phyloP scores from a whole-genome alignment of 2,113 vertebrate genomes.

The Corydoras maculifer region DNA sequence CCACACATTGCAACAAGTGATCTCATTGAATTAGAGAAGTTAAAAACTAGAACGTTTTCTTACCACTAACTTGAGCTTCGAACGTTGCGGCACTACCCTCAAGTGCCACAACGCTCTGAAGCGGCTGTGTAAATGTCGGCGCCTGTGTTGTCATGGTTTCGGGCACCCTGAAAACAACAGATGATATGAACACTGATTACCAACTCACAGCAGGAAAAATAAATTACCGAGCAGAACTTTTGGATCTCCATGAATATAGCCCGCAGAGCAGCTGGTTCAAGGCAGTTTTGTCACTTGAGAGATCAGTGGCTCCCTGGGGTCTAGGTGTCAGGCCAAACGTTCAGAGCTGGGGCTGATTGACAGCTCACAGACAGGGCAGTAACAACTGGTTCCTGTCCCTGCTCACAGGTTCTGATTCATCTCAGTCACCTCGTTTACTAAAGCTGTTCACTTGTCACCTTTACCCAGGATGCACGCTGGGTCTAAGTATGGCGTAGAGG shows the following conservation, averaged over 20 bases:
- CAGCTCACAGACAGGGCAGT: conserved; percentile 54
- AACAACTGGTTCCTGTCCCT: conserved; percentile 58
- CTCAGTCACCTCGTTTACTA: conserved; percentile 23
- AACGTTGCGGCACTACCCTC: conserved; percentile 99
- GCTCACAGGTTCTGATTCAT: conserved; percentile 41
- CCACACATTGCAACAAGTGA: neutral
- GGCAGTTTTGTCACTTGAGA: conserved; percentile 38
- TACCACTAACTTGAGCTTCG: conserved; percentile 97
- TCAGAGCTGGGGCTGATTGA: conserved; percentile 26
- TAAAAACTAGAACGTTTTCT: conserved; percentile 50
- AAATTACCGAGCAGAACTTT: conserved; percentile 23
- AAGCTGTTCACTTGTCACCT: conserved; percentile 8
- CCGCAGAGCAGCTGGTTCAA: conserved; percentile 35
- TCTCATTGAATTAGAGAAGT: neutral
- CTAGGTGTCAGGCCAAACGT: conserved; percentile 38
- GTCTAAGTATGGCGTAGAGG: too few relatives aligned
- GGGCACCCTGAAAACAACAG: conserved; percentile 76
- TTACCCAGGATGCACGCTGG: neutral
- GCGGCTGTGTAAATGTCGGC: conserved; percentile 88
- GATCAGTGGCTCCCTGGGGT: conserved; percentile 30
- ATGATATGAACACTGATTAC: conserved; percentile 14
- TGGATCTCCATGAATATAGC: conserved; percentile 21
- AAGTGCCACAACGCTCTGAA: conserved; percentile 98
- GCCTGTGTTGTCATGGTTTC: conserved; percentile 87
- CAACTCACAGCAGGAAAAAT: neutral